phyloP scores from a whole-genome alignment of 2,797 vertebrate species.

The Cryptoprocta ferox region DNA sequence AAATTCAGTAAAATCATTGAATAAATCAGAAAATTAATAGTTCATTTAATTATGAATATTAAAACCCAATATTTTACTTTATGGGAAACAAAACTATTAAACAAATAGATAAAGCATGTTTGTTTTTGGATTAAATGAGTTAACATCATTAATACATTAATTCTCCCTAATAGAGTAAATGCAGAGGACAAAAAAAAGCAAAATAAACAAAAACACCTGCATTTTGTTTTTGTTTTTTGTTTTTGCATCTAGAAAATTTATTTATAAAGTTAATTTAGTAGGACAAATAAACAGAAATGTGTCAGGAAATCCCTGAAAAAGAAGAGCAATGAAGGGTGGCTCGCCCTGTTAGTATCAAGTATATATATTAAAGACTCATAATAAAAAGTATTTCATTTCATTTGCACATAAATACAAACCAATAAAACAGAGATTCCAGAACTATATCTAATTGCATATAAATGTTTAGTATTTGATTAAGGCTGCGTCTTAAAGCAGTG shows the following conservation, averaged over 20 bases:
- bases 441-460: not conserved
- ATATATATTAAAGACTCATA: not conserved
- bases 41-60: not conserved
- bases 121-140: not conserved
- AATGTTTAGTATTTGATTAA: not conserved
- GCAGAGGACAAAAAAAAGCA: not conserved
- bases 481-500: not conserved
- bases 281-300: not conserved
- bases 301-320: not conserved
- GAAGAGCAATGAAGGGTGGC: not conserved
- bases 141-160: not conserved
- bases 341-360: not conserved
- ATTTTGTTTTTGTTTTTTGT: not conserved
- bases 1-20: not conserved
- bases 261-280: not conserved
- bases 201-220: not conserved
- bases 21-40: conserved; percentile 24
- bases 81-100: not conserved
- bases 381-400: not conserved
- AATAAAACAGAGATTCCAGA: not conserved
- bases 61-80: not conserved
- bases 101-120: not conserved
- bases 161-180: not conserved
- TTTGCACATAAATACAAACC: not conserved
- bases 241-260: not conserved